These are phyloP conservation scores for Myotis davidii DNA, from an alignment of 2,113 vertebrate species.

Conservation along the genomic window DNA sequence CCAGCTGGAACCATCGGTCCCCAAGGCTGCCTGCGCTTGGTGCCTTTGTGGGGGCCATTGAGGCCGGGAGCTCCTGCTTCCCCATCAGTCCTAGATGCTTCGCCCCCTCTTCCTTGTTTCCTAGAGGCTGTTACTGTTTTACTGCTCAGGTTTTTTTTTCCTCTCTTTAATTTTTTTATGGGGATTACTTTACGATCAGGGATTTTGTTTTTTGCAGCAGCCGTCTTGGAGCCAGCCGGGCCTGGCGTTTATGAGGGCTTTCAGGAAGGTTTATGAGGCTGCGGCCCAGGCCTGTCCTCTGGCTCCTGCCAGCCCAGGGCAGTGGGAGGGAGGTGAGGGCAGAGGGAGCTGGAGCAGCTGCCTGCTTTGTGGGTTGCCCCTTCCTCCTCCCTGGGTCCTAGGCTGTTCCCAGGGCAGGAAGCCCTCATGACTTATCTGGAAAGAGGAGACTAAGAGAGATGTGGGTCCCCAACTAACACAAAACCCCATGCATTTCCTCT, in stretches of 20 bases:
- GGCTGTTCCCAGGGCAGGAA: background rate
- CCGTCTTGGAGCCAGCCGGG: background rate
- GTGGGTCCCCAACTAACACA: rapidly evolving
- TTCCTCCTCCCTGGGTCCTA: background rate
- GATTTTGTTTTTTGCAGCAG: constrained; percentile 16
- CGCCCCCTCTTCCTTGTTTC: background rate
- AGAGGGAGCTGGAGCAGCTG: too few relatives aligned
- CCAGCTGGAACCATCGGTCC: background rate
- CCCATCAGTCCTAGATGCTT: background rate
- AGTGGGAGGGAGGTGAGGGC: background rate
- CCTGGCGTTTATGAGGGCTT: background rate
- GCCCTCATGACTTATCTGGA: background rate
- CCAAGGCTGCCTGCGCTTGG: background rate
- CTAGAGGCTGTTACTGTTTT: background rate
- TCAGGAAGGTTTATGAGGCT: constrained; percentile 16
- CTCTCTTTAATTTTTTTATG: constrained; percentile 14
- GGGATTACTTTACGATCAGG: constrained; percentile 60
- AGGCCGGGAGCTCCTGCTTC: rapidly evolving
- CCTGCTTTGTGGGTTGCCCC: too few relatives aligned
- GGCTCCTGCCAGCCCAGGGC: background rate
- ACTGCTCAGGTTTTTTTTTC: background rate
- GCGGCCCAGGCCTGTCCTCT: background rate
- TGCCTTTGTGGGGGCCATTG: background rate
- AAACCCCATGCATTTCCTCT: background rate
- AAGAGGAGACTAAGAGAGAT: background rate